phyloP scores from a whole-genome alignment of 2,797 vertebrate genomes.

The Falco peregrinus region DNA sequence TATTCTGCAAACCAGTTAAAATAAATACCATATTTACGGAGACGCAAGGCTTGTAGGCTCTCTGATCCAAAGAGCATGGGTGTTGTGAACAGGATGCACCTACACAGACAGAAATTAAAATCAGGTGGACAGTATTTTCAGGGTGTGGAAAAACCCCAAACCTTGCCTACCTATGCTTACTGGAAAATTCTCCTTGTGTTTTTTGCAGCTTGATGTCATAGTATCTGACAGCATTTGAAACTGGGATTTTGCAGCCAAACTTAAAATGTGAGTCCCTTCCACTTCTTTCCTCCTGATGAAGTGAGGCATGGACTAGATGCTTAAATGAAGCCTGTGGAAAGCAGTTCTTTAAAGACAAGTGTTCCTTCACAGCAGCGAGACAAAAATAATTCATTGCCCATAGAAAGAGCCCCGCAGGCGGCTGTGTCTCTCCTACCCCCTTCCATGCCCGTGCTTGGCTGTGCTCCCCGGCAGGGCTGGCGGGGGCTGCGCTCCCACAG shows the following conservation, averaged over 20 bases:
- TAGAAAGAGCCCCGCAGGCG: not conserved
- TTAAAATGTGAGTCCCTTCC: not conserved
- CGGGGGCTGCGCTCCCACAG: accelerated
- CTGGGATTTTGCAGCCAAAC: not conserved
- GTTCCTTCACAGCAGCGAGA: not conserved
- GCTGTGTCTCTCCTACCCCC: not conserved
- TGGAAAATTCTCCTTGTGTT: not conserved
- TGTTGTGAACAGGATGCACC: not conserved
- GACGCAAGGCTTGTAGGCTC: not conserved
- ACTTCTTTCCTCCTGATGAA: not conserved
- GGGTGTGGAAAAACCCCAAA: not conserved
- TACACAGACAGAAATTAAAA: not conserved
- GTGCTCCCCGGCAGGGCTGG: not conserved
- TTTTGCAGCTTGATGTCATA: not conserved
- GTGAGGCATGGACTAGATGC: not conserved
- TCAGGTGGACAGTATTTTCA: not conserved
- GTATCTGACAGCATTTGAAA: not conserved
- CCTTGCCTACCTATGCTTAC: not conserved
- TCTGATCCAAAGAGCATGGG: not conserved
- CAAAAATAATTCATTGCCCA: not conserved
- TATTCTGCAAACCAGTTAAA: not conserved
- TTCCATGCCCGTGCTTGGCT: not conserved
- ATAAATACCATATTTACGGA: not conserved
- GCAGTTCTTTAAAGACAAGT: not conserved
- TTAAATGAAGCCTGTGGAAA: not conserved